Conservation (phyloP, 2,113 vertebrate species). For the Limnothrissa miodon region DNA sequence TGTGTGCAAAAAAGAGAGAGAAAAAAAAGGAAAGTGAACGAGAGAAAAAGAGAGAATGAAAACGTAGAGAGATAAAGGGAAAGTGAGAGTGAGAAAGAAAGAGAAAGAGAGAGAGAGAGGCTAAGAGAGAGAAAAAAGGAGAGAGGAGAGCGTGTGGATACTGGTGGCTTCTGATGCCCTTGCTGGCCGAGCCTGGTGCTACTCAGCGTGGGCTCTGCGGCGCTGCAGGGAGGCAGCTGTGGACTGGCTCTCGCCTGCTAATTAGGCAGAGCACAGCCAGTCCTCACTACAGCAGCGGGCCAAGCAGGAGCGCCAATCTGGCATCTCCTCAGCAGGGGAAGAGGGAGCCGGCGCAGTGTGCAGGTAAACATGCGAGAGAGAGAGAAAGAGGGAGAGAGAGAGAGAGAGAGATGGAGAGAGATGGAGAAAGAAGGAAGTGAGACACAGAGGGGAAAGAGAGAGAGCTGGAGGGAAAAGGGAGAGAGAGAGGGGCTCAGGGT, state of each 20-base stretch:
- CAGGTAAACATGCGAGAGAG: slow-evolving; percentile 52
- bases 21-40: slow-evolving; percentile 30
- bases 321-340: slow-evolving; percentile 61
- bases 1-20: background rate
- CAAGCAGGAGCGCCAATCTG: slow-evolving; percentile 65
- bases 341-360: slow-evolving; percentile 39
- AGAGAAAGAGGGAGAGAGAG: background rate
- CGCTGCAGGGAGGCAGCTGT: slow-evolving; percentile 65
- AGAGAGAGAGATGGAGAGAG: background rate
- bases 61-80: no score
- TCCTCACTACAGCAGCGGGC: slow-evolving; percentile 52
- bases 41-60: no score
- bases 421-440: slow-evolving; percentile 32
- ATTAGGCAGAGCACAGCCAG: slow-evolving; percentile 68
- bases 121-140: no score
- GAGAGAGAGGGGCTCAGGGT: background rate
- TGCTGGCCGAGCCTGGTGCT: slow-evolving; percentile 18
- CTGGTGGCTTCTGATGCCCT: background rate
- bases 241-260: slow-evolving; percentile 63
- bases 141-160: no score
- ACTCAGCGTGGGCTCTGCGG: slow-evolving; percentile 64
- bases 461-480: background rate
- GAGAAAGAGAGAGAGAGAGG: slow-evolving; percentile 28
- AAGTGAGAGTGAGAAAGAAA: background rate
- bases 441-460: background rate